Evolutionary conservation across 2,113 vertebrate genomes (phyloP).

Genomic region (Xiphophorus hellerii): DNA sequence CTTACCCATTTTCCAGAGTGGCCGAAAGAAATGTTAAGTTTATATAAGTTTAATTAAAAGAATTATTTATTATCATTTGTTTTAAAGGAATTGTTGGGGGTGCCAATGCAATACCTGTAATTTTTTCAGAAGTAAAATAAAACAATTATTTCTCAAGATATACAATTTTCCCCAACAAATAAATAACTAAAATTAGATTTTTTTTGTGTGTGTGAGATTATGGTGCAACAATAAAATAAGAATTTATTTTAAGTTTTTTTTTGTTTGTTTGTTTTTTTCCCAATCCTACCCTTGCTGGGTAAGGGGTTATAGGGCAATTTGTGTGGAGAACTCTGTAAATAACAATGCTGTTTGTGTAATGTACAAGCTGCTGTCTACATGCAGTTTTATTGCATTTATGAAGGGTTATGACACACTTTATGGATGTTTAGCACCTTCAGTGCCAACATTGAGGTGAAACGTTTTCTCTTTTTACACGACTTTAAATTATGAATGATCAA

Average conservation of each 20-base stretch:
- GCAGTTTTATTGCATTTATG: slow-evolving; percentile 32
- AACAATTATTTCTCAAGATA: neutral
- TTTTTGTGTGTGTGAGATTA: neutral
- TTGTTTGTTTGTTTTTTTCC: neutral
- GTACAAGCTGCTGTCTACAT: neutral
- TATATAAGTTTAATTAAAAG: too few relatives aligned
- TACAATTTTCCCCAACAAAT: neutral
- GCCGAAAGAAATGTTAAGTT: too few relatives aligned
- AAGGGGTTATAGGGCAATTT: neutral
- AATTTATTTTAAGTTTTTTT: neutral
- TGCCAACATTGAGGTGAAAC: slow-evolving; percentile 40
- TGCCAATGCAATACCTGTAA: too few relatives aligned
- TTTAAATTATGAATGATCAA: too few relatives aligned
- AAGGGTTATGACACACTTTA: slow-evolving; percentile 16
- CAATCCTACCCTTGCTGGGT: too few relatives aligned
- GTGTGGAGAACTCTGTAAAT: neutral
- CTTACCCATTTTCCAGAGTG: too few relatives aligned
- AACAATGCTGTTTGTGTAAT: neutral
- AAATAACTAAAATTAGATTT: neutral
- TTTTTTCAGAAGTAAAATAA: neutral
- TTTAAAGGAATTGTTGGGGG: neutral
- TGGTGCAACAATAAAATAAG: neutral
- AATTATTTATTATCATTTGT: neutral
- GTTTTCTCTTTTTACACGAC: neutral
- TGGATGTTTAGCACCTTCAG: slow-evolving; percentile 29